phyloP scores from a whole-genome alignment of 1,140 invertebrate genomes.

The Drosophila jambulina region DNA sequence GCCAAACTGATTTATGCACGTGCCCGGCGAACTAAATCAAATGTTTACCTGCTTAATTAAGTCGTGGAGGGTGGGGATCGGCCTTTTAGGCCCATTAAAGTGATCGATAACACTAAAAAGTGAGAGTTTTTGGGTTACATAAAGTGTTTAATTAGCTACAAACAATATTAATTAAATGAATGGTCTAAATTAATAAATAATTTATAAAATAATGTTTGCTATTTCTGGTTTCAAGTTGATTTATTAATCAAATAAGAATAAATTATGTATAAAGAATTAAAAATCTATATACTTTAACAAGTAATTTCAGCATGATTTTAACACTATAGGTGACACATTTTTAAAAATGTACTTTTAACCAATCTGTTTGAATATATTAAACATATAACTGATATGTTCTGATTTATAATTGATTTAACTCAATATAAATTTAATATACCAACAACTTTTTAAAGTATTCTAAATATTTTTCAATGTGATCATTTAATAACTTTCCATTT shows the following conservation, averaged over 20 bases:
- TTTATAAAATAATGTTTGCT: too few species aligned
- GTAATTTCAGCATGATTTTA: neutral
- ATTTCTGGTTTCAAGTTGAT: neutral
- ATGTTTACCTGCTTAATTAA: conserved; percentile 34
- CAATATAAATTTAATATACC: neutral
- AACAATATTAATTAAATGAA: neutral
- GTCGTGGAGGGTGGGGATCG: neutral
- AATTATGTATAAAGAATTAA: neutral
- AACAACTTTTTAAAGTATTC: too few species aligned
- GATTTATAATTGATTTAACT: too few species aligned
- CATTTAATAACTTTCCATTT: neutral
- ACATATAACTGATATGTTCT: too few species aligned
- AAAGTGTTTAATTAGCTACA: neutral
- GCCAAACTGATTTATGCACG: conserved; percentile 43
- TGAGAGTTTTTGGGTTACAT: conserved; percentile 4
- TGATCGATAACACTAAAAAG: neutral
- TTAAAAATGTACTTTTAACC: too few species aligned
- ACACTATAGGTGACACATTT: too few species aligned
- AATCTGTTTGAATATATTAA: too few species aligned
- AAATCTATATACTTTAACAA: neutral
- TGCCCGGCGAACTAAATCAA: conserved; percentile 25
- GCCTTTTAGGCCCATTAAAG: neutral
- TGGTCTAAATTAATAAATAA: too few species aligned
- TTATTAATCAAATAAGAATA: neutral
- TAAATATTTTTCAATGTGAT: neutral